phyloP scores from a whole-genome alignment of 2,888 invertebrate genomes.

The Gari tellinella region DNA sequence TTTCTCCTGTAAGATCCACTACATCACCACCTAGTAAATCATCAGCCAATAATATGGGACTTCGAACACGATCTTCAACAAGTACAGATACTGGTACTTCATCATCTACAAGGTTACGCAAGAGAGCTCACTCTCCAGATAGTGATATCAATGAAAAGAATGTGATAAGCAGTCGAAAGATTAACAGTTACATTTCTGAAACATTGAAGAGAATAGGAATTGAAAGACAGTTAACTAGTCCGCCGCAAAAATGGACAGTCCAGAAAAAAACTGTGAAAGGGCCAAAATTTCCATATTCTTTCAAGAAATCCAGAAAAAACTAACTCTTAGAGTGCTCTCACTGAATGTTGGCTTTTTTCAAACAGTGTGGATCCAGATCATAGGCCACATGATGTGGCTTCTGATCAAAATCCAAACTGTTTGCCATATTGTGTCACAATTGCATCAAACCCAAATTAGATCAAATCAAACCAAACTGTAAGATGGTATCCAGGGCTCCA shows the following conservation, averaged over 20 bases:
- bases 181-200: conserved; percentile 49
- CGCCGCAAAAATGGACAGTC: conserved; percentile 43
- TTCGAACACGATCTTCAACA: not conserved
- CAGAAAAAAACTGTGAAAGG: conserved; percentile 24
- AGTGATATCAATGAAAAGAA: not conserved
- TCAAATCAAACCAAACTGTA: too few relatives aligned
- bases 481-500: too few relatives aligned
- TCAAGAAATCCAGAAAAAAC: conserved; percentile 28
- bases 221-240: conserved; percentile 15
- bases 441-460: too few relatives aligned
- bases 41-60: not conserved
- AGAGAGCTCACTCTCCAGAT: not conserved
- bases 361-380: too few relatives aligned
- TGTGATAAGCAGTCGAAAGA: conserved; percentile 5
- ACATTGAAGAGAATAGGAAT: conserved; percentile 46
- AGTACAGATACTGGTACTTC: not conserved
- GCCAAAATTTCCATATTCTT: conserved; percentile 45
- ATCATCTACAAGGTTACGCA: not conserved
- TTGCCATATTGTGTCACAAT: too few relatives aligned
- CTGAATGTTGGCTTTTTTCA: too few relatives aligned
- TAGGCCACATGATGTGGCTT: too few relatives aligned
- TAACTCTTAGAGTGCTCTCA: not conserved
- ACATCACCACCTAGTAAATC: not conserved
- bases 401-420: too few relatives aligned
- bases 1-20: not conserved